Conservation (phyloP, 2,113 vertebrate species). For the Eira barbara region DNA sequence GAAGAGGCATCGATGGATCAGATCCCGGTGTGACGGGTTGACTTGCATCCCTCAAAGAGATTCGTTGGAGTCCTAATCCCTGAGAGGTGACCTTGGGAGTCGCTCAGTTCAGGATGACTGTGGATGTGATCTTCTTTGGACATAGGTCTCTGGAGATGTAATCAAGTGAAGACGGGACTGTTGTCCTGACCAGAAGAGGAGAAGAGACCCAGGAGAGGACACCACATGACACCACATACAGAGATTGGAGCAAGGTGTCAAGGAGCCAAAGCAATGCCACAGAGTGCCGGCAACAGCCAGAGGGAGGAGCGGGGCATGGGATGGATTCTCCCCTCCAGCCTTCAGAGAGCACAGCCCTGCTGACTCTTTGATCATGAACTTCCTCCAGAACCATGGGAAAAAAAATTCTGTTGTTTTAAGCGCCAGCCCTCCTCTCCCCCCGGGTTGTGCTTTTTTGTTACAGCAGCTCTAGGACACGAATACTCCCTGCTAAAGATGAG, state of each 20-base stretch:
- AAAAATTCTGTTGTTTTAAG: background rate
- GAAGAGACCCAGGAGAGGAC: background rate
- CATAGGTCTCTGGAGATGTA: background rate
- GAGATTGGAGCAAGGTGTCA: background rate
- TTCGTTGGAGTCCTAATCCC: background rate
- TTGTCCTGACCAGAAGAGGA: background rate
- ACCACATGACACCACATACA: background rate
- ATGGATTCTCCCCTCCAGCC: too few species aligned
- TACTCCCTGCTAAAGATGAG: background rate
- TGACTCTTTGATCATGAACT: background rate
- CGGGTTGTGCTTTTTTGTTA: background rate
- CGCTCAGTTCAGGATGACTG: background rate
- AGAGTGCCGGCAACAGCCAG: background rate
- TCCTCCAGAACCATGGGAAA: background rate
- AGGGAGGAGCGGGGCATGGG: background rate
- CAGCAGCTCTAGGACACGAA: background rate
- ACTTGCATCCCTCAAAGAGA: background rate
- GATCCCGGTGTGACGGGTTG: rapidly evolving
- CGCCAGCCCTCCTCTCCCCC: too few species aligned
- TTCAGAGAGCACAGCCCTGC: background rate
- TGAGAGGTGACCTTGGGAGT: background rate
- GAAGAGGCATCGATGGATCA: background rate
- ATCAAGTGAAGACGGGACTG: background rate
- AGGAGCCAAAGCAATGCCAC: background rate
- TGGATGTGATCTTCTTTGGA: background rate